Evolutionary conservation across 2,797 vertebrate genomes (phyloP), one percentile per base, ranked within the genome.

Genomic region (Urophycis tenuis): DNA sequence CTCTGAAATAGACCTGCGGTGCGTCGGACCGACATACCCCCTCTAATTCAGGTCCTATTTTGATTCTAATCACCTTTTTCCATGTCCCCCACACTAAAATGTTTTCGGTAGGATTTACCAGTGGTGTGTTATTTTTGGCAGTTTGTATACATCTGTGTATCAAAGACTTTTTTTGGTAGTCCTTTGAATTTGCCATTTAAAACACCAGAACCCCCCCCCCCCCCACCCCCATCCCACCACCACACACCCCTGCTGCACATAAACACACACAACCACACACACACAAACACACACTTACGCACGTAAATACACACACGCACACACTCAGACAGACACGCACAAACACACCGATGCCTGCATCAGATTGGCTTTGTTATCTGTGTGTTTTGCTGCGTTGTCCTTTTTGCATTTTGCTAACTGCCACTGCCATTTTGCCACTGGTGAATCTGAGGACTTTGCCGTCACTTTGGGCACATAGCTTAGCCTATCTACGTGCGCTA

Each of bases 391-490:
- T 76, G 72, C 77, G 60, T 31, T 32, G 30, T 64, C 74, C 49
- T 72, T 75, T 69, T 73, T n/a, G n/a, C 82, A 77, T 72, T 79
- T 31, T 36, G 45, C 70, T 78, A 67, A 67, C 79, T 74, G 75
- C 81, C 76, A 70, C 78, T 74, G 78, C n/a, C n/a, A n/a, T n/a
- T n/a, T n/a, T n/a, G n/a, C n/a, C n/a, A n/a, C 76, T 79, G 79
- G 79, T n/a, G 79, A 76, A 78, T 77, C 67, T 73, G 64, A 1
- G 5, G 81, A 85, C 77, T 74, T 79, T 81, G 83, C 79, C 39
- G 22, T 88, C 76, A 78, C 71, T 81, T 82, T 78, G 70, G 75
- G 78, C 85, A 85, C 72, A n/a, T 79, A 85, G 78, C 36, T 73
- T 64, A 36, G 75, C 75, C n/a, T n/a, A 33, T 45, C 25, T 29